Base-by-base conservation (phyloP, 2,888 invertebrate species). In the Drosophila lutescens region DNA sequence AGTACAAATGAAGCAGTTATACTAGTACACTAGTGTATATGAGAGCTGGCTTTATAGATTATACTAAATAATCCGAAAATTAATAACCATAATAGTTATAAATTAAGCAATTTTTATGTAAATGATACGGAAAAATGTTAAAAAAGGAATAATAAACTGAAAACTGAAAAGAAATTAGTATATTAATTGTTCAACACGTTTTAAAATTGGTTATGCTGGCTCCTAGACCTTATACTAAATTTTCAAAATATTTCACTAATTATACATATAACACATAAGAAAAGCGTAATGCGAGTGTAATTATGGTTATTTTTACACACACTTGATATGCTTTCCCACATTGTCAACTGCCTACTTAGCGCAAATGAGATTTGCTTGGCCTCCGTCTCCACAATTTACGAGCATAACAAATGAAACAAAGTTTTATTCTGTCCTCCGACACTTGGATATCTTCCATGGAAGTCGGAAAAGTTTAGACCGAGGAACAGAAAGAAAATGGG, bases 321-420 rank as follows among this genome's bases (percentile, higher is more conserved):
- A 30, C 60, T 62, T 44, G 17, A 44, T 44, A 62, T 44, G 26
- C 30, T 32, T 20, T 34, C 2, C 23, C n/a, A 20, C 41, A 23
- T 23, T 47, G 46, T 34, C 46, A 55, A 77, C 65, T 63, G 57
- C 51, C 54, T 81, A 69, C 67, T 69, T 76, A 69, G 76, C 70
- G 84, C 74, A 71, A 88, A 86, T 83, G 80, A 80, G 46, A 66
- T 68, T 66, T 68, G 26, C 65, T 47, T 74, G 73, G 83, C 62
- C 80, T 43, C 74, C 67, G 69, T 72, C 63, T 66, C 57, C 84
- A 69, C 76, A 80, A 84, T 86, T 88, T 84, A 80, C 71, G 54
- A 55, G 62, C 51, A 47, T 54, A 74, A 74, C 57, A 74, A 72
- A 68, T 67, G 71, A 38, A 66, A 61, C 69, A 51, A 68, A 74